A percentile compares a stretch with the other conserved stretches of the same genome.
Evolutionary conservation across 1,140 invertebrate species (phyloP).

Genomic region (Ectropis grisescens): DNA sequence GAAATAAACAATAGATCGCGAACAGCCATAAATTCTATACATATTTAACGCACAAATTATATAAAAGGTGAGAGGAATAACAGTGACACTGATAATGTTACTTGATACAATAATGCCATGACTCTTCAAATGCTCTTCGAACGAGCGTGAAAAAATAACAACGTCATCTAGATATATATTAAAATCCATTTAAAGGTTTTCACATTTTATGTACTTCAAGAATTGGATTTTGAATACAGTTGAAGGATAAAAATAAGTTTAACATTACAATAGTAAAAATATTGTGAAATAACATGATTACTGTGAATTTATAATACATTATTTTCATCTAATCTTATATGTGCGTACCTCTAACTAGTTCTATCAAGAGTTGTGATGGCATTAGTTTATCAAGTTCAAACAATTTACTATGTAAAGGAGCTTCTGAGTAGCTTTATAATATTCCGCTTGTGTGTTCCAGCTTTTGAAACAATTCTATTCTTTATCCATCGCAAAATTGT

Average conservation of each 20-base stretch:
- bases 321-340: conserved; percentile 8
- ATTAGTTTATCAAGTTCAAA: conserved; percentile 45
- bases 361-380: conserved; percentile 22
- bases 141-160: not conserved
- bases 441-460: no score
- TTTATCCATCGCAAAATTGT: no score
- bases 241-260: no score
- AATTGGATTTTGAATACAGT: no score
- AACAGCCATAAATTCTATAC: conserved; percentile 41
- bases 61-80: conserved; percentile 50
- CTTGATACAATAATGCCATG: conserved; percentile 48
- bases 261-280: no score
- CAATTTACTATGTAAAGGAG: no score
- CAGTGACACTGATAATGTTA: conserved; percentile 34
- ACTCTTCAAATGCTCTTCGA: not conserved
- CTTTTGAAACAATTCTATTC: no score
- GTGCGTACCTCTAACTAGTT: conserved; percentile 18
- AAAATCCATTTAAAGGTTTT: no score
- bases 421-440: no score
- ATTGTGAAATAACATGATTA: no score
- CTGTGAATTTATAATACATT: no score
- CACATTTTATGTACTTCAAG: no score
- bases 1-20: conserved; percentile 22
- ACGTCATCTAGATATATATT: not conserved
- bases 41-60: conserved; percentile 43